Conservation (phyloP, 2,113 vertebrate genomes). For the Pteropus alecto region DNA sequence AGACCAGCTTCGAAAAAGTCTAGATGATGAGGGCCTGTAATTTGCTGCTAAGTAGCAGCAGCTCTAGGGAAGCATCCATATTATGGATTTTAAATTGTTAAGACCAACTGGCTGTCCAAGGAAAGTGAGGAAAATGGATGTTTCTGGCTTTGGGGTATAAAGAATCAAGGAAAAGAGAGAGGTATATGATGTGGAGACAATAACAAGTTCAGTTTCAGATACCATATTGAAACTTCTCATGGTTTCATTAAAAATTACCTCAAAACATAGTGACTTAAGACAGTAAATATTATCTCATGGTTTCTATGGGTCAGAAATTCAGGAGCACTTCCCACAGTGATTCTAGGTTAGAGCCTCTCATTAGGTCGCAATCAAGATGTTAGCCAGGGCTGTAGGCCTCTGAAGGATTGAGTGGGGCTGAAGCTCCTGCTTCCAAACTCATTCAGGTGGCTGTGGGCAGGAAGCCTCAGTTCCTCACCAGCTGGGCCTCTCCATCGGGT, state of each 20-base stretch:
- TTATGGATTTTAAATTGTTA: not conserved
- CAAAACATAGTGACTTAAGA: not conserved
- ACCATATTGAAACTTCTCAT: not conserved
- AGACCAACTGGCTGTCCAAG: not conserved
- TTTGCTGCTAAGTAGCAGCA: not conserved
- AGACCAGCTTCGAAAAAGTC: not conserved
- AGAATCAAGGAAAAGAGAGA: not conserved
- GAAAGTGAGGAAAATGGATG: not conserved
- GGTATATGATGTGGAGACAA: not conserved
- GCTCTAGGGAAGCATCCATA: not conserved
- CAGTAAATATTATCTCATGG: not conserved
- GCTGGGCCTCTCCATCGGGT: not conserved
- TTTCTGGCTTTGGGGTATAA: not conserved
- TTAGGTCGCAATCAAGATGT: not conserved
- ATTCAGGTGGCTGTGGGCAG: not conserved
- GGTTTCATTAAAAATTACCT: not conserved
- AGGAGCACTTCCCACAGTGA: not conserved
- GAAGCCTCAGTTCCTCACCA: not conserved
- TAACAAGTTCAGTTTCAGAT: not conserved
- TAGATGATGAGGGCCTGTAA: not conserved
- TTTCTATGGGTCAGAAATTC: not conserved
- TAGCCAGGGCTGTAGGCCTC: not conserved
- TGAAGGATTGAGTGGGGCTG: not conserved
- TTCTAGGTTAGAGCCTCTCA: not conserved
- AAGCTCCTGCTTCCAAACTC: not conserved